Percentiles rank a stretch among this genome's conserved stretches.
These are phyloP conservation scores for Saimiri boliviensis DNA, from an alignment of 2,113 vertebrate genomes.

Conservation along the genomic window DNA sequence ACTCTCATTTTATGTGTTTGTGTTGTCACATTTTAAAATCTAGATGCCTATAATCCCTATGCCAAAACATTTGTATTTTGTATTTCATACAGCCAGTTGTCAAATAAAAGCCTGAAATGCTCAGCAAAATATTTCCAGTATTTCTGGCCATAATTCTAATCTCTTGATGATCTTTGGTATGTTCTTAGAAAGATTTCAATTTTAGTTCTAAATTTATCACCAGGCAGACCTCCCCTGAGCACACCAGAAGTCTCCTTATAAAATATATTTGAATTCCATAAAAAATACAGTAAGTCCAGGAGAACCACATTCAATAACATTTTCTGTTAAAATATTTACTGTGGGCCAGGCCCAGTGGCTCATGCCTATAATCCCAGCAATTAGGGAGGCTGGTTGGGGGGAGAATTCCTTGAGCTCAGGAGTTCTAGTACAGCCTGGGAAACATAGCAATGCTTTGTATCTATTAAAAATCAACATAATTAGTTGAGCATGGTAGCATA, in stretches of 20 bases:
- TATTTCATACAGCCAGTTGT: background rate
- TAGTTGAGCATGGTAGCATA: too few relatives aligned
- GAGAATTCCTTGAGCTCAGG: too few relatives aligned
- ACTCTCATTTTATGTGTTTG: background rate
- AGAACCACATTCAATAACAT: background rate
- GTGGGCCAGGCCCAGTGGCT: background rate
- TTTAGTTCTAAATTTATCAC: background rate
- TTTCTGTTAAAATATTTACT: background rate
- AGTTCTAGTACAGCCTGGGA: too few relatives aligned
- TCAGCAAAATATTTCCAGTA: background rate
- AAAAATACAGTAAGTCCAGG: background rate
- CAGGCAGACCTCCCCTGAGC: background rate
- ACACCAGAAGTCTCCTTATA: background rate
- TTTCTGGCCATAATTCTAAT: background rate
- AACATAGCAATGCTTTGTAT: too few relatives aligned
- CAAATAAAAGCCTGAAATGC: background rate
- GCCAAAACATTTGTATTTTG: background rate
- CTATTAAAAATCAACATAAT: too few relatives aligned
- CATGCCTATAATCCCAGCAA: too few relatives aligned
- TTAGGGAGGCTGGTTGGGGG: too few relatives aligned
- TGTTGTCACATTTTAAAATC: background rate
- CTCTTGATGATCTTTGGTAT: background rate
- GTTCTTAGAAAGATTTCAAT: background rate
- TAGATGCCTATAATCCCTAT: background rate
- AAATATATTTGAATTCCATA: background rate